A percentile compares a stretch with the other conserved stretches of the same genome.
These are phyloP conservation scores for Megalops atlanticus DNA, from an alignment of 2,113 vertebrate species.

Conservation along the genomic window DNA sequence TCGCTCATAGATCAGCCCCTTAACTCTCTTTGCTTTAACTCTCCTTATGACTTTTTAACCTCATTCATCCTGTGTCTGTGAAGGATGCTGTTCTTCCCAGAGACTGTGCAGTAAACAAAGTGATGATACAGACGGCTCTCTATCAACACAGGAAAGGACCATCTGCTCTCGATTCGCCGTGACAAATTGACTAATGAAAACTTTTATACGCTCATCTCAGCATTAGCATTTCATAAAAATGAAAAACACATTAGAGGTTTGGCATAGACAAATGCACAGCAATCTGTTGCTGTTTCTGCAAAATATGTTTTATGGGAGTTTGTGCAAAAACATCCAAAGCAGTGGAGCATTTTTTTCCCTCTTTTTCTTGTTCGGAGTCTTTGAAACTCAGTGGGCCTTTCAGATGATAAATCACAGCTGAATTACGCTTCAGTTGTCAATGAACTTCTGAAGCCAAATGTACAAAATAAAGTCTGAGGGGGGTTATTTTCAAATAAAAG, in stretches of 20 bases:
- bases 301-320: background rate
- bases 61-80: background rate
- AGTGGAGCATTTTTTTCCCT: background rate
- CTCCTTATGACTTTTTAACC: background rate
- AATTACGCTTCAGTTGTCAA: too few relatives aligned
- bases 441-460: too few relatives aligned
- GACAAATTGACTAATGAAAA: slow-evolving; percentile 27
- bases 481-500: too few relatives aligned
- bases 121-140: slow-evolving; percentile 2
- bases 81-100: background rate
- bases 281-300: slow-evolving; percentile 31
- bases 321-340: background rate
- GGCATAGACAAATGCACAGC: slow-evolving; percentile 18
- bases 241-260: slow-evolving; percentile 21
- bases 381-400: too few relatives aligned
- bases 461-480: too few relatives aligned
- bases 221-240: slow-evolving; percentile 26
- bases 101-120: slow-evolving; percentile 16
- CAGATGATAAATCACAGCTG: too few relatives aligned
- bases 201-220: slow-evolving; percentile 26
- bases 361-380: too few relatives aligned
- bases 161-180: slow-evolving; percentile 24
- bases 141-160: slow-evolving; percentile 24
- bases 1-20: background rate
- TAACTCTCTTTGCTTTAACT: too few relatives aligned